A percentile compares a stretch with the other conserved stretches of the same genome.
These are phyloP conservation scores for Scomber colias DNA, from an alignment of 2,113 vertebrate species.

Conservation along the genomic window DNA sequence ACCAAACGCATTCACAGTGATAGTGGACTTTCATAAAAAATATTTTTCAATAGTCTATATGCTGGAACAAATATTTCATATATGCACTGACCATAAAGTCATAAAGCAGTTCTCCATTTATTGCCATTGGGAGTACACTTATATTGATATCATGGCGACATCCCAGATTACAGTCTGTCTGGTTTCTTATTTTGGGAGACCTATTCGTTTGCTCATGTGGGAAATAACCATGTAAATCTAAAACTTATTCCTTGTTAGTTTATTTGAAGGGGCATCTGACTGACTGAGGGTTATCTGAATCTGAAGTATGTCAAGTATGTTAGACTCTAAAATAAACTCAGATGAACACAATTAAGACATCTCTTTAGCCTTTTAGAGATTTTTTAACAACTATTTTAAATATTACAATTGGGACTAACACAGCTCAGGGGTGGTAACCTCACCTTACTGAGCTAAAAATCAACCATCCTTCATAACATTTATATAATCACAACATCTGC, in stretches of 20 bases:
- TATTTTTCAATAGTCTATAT: constrained; percentile 9
- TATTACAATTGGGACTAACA: not conserved
- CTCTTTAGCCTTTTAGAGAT: not conserved
- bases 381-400: constrained; percentile 16
- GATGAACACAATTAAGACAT: not conserved
- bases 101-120: constrained; percentile 41
- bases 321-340: not conserved
- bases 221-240: constrained; percentile 36
- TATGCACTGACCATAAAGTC: constrained; percentile 31
- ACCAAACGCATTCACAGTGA: not conserved
- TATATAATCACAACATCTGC: constrained; percentile 59
- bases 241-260: not conserved
- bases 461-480: constrained; percentile 16
- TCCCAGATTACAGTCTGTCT: constrained; percentile 33
- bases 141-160: constrained; percentile 41
- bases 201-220: constrained; percentile 19
- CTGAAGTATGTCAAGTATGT: not conserved
- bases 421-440: constrained; percentile 10
- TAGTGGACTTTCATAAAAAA: constrained; percentile 18
- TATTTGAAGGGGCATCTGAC: constrained; percentile 13
- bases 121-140: constrained; percentile 56
- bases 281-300: constrained; percentile 9
- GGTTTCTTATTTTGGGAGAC: constrained; percentile 19
- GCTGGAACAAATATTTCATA: constrained; percentile 49
- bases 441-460: constrained; percentile 4